These are phyloP conservation scores for Synergus umbraculus DNA, from an alignment of 2,888 invertebrate genomes.

Conservation along the genomic window DNA sequence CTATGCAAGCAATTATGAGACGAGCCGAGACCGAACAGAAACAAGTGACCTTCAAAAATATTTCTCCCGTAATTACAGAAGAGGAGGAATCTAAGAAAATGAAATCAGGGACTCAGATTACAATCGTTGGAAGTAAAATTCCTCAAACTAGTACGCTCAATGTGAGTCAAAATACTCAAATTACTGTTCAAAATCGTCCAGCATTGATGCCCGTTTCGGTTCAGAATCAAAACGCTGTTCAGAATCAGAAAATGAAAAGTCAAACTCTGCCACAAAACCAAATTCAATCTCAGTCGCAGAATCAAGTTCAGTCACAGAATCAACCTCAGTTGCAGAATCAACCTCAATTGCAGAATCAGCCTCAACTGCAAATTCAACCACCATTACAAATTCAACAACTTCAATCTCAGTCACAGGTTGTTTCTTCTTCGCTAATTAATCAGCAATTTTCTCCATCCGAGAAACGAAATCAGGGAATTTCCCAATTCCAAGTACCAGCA, in stretches of 20 bases:
- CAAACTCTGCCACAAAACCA: conserved; percentile 43
- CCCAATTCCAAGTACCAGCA: conserved; percentile 22
- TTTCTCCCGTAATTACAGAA: conserved; percentile 69
- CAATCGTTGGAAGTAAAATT: conserved; percentile 52
- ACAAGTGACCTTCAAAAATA: conserved; percentile 78
- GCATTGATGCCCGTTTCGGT: conserved; percentile 55
- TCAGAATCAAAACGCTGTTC: conserved; percentile 42
- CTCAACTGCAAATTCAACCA: conserved; percentile 18
- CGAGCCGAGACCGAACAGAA: conserved; percentile 85
- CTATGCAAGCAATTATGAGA: conserved; percentile 87
- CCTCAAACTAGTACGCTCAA: conserved; percentile 10
- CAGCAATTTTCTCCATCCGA: conserved; percentile 45
- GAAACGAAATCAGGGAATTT: conserved; percentile 45
- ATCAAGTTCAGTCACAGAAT: not conserved
- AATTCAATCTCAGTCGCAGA: conserved; percentile 45
- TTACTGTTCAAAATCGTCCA: conserved; percentile 59
- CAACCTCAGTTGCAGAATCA: conserved; percentile 48
- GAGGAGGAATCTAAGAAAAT: conserved; percentile 57
- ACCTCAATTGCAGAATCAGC: conserved; percentile 43
- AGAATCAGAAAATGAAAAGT: conserved; percentile 39
- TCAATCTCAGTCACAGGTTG: conserved; percentile 39
- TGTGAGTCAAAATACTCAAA: conserved; percentile 47
- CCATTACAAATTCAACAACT: conserved; percentile 22
- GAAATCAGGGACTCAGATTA: conserved; percentile 51
- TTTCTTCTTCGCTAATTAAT: conserved; percentile 29